These are phyloP conservation scores for Psophia crepitans DNA, from an alignment of 2,113 vertebrate genomes.

Conservation along the genomic window DNA sequence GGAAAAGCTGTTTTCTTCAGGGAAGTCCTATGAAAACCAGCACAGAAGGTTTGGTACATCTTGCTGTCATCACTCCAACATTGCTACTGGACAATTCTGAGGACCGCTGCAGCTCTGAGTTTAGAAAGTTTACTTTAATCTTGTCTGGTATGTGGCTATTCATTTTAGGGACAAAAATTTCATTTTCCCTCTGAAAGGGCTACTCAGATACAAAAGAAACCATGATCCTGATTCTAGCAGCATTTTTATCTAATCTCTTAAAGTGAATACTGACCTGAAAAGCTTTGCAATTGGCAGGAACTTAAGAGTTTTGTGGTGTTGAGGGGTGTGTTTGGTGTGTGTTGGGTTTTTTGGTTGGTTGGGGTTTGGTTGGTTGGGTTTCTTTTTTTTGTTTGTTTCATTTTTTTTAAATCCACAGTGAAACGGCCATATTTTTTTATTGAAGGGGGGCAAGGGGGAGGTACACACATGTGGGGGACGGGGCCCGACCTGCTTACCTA, in stretches of 20 bases:
- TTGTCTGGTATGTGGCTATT: not conserved
- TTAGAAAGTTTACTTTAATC: not conserved
- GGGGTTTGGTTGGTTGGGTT: no score
- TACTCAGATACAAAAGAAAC: not conserved
- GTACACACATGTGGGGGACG: no score
- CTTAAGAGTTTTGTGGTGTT: not conserved
- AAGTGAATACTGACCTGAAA: not conserved
- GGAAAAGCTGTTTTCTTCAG: not conserved
- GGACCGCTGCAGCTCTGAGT: not conserved
- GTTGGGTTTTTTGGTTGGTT: no score
- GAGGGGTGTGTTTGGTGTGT: no score
- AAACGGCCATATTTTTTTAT: not conserved
- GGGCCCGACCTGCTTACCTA: not conserved
- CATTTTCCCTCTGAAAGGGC: not conserved
- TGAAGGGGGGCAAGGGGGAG: accelerated
- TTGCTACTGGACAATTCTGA: not conserved
- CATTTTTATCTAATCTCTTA: not conserved
- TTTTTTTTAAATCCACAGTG: not conserved
- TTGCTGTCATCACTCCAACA: not conserved
- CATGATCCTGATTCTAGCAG: not conserved
- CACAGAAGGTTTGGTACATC: not conserved
- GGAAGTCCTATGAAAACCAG: not conserved
- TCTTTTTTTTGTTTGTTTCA: not conserved
- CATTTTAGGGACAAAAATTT: not conserved
- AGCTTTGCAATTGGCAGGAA: not conserved